Percentiles rank a stretch among this genome's conserved stretches.
Conservation (phyloP, 2,888 invertebrate species). For the Oasisia sp. region DNA sequence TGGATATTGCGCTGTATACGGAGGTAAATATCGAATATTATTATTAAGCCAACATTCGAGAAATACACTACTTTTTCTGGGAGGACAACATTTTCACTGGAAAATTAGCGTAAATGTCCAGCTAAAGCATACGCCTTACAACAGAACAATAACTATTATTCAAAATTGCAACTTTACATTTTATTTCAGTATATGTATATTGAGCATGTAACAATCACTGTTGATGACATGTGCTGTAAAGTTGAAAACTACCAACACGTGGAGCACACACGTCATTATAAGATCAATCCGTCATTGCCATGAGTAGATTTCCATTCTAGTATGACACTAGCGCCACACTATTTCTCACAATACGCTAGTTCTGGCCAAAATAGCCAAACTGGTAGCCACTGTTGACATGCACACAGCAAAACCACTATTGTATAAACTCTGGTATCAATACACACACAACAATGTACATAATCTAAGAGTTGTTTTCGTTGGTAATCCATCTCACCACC, state of each 20-base stretch:
- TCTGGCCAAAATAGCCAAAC: neutral
- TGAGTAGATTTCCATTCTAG: neutral
- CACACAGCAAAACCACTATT: neutral
- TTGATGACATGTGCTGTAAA: conserved; percentile 5
- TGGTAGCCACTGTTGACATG: neutral
- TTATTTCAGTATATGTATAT: neutral
- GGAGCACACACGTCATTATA: neutral
- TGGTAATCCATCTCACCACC: neutral
- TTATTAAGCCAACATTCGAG: too few relatives aligned
- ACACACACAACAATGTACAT: neutral
- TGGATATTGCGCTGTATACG: too few relatives aligned
- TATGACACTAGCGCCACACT: neutral
- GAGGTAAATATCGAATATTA: too few relatives aligned
- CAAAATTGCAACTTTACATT: neutral
- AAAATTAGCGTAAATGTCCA: too few relatives aligned
- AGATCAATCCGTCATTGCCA: neutral
- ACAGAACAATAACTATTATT: too few relatives aligned
- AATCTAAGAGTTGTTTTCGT: neutral
- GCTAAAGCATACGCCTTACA: too few relatives aligned
- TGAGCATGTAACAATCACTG: conserved; percentile 5
- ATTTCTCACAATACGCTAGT: neutral
- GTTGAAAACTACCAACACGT: neutral
- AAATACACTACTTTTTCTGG: too few relatives aligned
- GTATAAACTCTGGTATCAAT: neutral
- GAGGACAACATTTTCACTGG: too few relatives aligned